These are phyloP conservation scores for Galbula dea DNA, from an alignment of 2,113 vertebrate genomes.

Conservation along the genomic window DNA sequence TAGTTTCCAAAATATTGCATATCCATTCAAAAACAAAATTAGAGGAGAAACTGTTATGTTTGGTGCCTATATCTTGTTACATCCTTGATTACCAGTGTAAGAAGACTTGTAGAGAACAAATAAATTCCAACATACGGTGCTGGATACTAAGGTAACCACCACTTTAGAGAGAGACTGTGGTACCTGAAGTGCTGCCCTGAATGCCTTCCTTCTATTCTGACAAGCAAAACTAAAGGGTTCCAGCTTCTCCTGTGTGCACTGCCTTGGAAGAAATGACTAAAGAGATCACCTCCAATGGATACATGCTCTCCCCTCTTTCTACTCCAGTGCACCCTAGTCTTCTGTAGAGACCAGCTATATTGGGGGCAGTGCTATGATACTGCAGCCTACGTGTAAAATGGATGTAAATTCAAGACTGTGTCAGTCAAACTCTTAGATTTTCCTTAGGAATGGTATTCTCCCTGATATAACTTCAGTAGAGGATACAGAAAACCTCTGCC, in stretches of 20 bases:
- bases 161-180: neutral
- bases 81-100: neutral
- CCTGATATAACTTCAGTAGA: neutral
- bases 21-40: neutral
- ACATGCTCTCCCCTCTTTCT: neutral
- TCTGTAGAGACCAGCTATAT: neutral
- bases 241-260: neutral
- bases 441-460: neutral
- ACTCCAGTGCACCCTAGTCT: neutral
- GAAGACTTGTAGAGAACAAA: neutral
- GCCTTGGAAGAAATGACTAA: neutral
- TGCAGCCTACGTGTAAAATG: neutral
- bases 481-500: neutral
- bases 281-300: neutral
- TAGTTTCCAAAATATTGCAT: neutral
- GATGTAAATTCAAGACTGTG: neutral
- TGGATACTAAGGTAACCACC: neutral
- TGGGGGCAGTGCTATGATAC: neutral
- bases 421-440: neutral
- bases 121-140: neutral
- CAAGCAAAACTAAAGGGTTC: neutral
- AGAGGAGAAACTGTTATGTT: neutral
- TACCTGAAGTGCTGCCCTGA: neutral
- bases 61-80: neutral
- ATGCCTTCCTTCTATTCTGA: neutral